These are phyloP conservation scores for Gandaritis pyraliata DNA, from an alignment of 2,888 invertebrate genomes.

Conservation along the genomic window DNA sequence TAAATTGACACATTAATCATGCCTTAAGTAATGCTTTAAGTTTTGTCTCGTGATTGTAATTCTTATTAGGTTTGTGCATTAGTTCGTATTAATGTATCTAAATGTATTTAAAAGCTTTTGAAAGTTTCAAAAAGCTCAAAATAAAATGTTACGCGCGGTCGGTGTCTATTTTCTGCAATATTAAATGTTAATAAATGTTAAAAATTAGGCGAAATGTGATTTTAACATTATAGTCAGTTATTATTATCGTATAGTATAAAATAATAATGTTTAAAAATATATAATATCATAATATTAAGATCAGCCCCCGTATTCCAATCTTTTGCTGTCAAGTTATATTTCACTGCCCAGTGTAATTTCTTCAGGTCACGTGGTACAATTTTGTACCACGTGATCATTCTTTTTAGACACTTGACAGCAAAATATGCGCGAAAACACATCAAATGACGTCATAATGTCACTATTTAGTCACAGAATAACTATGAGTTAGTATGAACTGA, in stretches of 20 bases:
- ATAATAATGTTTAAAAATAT: conserved; percentile 72
- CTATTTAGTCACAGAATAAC: no score
- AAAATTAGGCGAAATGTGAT: conserved; percentile 81
- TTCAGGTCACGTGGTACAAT: no score
- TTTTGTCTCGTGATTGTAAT: conserved; percentile 16
- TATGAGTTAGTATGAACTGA: no score
- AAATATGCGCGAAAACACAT: no score
- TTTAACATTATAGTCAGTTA: conserved; percentile 80
- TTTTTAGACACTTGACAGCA: no score
- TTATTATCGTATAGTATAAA: conserved; percentile 74
- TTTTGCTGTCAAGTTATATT: no score
- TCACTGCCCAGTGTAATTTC: no score
- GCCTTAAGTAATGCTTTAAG: conserved; percentile 17
- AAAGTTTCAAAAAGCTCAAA: conserved; percentile 47
- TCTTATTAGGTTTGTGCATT: conserved; percentile 27
- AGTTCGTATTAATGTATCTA: conserved; percentile 25
- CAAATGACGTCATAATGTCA: no score
- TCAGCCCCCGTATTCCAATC: no score
- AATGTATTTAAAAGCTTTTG: conserved; percentile 34
- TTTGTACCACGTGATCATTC: no score
- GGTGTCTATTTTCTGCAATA: conserved; percentile 78
- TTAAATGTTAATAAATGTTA: conserved; percentile 77
- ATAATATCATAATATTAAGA: conserved; percentile 75
- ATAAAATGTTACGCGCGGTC: conserved; percentile 50
- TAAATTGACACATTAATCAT: conserved; percentile 12